Conservation (phyloP, 2,888 invertebrate species). For the Caenorhabditis auriculariae region DNA sequence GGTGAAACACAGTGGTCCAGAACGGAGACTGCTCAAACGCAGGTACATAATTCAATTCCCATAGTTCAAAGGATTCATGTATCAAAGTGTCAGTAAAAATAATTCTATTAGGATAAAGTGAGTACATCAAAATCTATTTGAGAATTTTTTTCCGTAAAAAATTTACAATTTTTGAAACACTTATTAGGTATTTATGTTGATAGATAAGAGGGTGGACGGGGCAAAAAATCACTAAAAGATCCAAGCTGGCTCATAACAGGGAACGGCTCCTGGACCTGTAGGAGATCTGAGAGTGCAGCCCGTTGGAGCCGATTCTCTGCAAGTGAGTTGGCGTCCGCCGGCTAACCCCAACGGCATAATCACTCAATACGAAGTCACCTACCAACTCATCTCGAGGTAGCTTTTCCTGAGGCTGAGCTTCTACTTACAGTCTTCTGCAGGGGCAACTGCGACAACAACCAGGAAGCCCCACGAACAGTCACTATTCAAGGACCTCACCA, state of each 20-base stretch:
- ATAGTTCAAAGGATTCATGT: background rate
- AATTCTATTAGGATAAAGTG: too few relatives aligned
- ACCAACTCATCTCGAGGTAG: conserved; percentile 57
- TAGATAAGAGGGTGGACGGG: too few relatives aligned
- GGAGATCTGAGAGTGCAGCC: conserved; percentile 54
- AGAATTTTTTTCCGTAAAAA: too few relatives aligned
- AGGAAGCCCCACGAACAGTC: conserved; percentile 52
- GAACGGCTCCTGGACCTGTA: conserved; percentile 60
- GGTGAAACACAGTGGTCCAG: conserved; percentile 59
- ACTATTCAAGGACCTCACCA: conserved; percentile 49
- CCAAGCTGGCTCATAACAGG: too few relatives aligned
- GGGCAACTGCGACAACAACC: conserved; percentile 58
- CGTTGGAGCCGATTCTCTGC: conserved; percentile 54
- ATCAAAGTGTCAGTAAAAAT: background rate
- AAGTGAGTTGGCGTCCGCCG: conserved; percentile 59
- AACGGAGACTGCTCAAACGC: conserved; percentile 54
- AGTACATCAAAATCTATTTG: too few relatives aligned
- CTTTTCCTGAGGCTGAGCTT: background rate
- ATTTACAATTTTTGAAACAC: too few relatives aligned
- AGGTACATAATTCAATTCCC: conserved; percentile 17
- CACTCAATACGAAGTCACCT: conserved; percentile 62
- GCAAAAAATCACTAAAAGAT: too few relatives aligned
- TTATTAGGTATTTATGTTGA: too few relatives aligned
- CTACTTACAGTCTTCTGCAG: conserved; percentile 17
- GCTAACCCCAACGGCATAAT: conserved; percentile 60